Percentiles rank a stretch among this genome's conserved stretches.
Evolutionary conservation across 2,797 vertebrate genomes (phyloP).

Genomic region (Sebastiscus tertius): DNA sequence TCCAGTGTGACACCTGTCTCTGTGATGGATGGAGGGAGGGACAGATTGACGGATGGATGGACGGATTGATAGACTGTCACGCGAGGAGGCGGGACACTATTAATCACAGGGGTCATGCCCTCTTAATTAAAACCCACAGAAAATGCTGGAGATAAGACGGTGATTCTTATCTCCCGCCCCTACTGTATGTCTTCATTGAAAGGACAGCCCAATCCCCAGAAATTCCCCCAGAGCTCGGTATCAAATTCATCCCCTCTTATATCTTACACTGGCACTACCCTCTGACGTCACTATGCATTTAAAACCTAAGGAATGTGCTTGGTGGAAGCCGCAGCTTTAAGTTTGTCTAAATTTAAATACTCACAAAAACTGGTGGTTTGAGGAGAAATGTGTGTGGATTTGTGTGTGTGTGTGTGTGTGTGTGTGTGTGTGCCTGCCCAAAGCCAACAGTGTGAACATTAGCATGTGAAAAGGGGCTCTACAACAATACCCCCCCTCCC

Average conservation of each 20-base stretch:
- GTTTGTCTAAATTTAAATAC: constrained; percentile 51
- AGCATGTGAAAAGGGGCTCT: constrained; percentile 75
- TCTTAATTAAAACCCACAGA: constrained; percentile 69
- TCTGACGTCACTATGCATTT: not conserved
- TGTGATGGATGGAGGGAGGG: constrained; percentile 67
- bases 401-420: constrained; percentile 25
- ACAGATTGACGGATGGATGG: constrained; percentile 63
- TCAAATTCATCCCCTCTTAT: not conserved
- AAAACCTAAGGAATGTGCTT: constrained; percentile 33
- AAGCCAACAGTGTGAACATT: constrained; percentile 69
- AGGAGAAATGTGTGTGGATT: constrained; percentile 49
- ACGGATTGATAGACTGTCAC: constrained; percentile 68
- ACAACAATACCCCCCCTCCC: constrained; percentile 67
- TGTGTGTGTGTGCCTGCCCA: constrained; percentile 33
- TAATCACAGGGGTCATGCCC: constrained; percentile 72
- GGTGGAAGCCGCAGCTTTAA: constrained; percentile 28
- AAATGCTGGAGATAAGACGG: constrained; percentile 25
- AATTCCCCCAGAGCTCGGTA: not conserved
- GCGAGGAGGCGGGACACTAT: constrained; percentile 57
- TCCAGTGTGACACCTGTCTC: constrained; percentile 72
- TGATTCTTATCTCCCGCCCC: constrained; percentile 31
- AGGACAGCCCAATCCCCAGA: not conserved
- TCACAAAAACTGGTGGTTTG: constrained; percentile 50
- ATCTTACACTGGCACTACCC: not conserved
- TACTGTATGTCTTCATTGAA: constrained; percentile 37